Conservation (phyloP, 1,140 invertebrate species). For the Tribolium castaneum region DNA sequence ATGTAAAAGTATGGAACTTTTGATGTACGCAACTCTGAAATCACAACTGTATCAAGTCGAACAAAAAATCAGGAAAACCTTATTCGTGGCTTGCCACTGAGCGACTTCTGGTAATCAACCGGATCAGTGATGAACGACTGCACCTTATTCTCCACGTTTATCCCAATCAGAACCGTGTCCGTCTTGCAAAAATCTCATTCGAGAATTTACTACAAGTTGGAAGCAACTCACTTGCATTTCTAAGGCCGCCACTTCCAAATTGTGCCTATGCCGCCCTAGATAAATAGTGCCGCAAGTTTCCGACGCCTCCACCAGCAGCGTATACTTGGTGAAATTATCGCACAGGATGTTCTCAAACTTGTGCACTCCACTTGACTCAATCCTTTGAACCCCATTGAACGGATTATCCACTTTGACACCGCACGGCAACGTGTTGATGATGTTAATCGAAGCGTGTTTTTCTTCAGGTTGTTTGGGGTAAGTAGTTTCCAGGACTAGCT, state of each 20-base stretch:
- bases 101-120: constrained; percentile 58
- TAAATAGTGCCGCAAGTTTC: constrained; percentile 50
- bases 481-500: constrained; percentile 57
- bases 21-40: constrained; percentile 59
- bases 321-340: constrained; percentile 52
- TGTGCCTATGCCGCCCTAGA: constrained; percentile 47
- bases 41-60: not conserved
- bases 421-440: constrained; percentile 61
- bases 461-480: constrained; percentile 57
- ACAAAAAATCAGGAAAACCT: constrained; percentile 46
- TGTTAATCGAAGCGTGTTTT: constrained; percentile 56
- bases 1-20: constrained; percentile 48
- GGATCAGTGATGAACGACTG: constrained; percentile 57
- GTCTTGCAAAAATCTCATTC: constrained; percentile 43
- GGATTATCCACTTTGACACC: constrained; percentile 54
- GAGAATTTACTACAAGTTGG: not conserved
- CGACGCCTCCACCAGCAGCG: constrained; percentile 52
- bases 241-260: constrained; percentile 52
- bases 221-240: constrained; percentile 55
- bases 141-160: constrained; percentile 52
- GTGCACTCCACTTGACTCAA: constrained; percentile 49
- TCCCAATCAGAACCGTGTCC: constrained; percentile 58
- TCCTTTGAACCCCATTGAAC: constrained; percentile 42
- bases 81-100: constrained; percentile 59
- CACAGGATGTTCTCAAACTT: constrained; percentile 53